phyloP scores from a whole-genome alignment of 2,113 vertebrate genomes.

The Climacteris rufus region DNA sequence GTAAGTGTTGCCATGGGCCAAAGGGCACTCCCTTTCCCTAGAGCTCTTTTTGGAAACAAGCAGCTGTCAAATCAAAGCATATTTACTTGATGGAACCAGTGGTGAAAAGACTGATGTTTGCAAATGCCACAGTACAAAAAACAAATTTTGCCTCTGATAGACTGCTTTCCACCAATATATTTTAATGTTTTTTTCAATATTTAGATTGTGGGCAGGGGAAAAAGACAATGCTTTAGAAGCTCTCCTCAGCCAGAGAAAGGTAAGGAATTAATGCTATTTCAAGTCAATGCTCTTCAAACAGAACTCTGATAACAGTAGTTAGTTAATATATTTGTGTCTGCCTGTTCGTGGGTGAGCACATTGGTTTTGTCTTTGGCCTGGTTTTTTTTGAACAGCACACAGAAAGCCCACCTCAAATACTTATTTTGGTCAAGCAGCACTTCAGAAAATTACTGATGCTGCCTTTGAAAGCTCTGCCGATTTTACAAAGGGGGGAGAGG shows the following conservation, averaged over 20 bases:
- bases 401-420: background rate
- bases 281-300: background rate
- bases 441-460: conserved; percentile 12
- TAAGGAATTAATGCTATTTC: background rate
- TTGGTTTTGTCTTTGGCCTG: background rate
- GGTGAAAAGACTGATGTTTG: conserved; percentile 32
- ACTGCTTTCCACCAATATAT: background rate
- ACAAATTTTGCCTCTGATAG: background rate
- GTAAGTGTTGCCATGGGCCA: background rate
- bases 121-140: conserved; percentile 21
- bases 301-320: background rate
- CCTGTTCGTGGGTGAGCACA: background rate
- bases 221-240: background rate
- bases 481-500: background rate
- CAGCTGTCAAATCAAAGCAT: conserved; percentile 16
- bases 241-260: background rate
- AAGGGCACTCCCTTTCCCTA: background rate
- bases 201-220: background rate
- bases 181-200: background rate
- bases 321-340: background rate
- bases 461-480: background rate
- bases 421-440: background rate
- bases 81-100: conserved; percentile 22
- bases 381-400: background rate
- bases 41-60: conserved; percentile 23